Percentiles rank a stretch among this genome's conserved stretches.
Conservation (phyloP, 2,888 invertebrate genomes). For the Lasiommata megera region DNA sequence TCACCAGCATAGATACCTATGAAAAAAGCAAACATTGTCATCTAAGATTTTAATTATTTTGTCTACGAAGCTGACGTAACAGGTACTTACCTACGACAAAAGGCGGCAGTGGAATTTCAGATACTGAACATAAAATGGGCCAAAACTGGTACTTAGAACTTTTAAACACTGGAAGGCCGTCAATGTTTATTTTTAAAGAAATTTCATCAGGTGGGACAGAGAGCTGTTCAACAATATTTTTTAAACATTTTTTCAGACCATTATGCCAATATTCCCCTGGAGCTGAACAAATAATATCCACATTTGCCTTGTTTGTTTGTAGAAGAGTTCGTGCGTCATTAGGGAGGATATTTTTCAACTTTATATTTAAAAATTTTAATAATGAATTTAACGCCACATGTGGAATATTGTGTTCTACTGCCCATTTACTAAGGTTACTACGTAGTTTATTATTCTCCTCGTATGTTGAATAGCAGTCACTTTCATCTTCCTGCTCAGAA, state of each 20-base stretch:
- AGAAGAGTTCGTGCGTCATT: slow-evolving; percentile 26
- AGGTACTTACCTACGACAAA: neutral
- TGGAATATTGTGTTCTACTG: slow-evolving; percentile 26
- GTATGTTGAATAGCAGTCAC: neutral
- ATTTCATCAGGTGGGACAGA: slow-evolving; percentile 18
- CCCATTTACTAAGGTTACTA: slow-evolving; percentile 19
- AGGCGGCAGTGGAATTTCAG: slow-evolving; percentile 13
- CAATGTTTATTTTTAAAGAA: slow-evolving; percentile 8
- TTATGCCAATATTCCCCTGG: slow-evolving; percentile 27
- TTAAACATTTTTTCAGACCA: slow-evolving; percentile 19
- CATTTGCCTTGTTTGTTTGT: slow-evolving; percentile 16
- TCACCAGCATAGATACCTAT: slow-evolving; percentile 14
- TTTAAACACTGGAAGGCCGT: slow-evolving; percentile 31
- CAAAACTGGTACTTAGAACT: slow-evolving; percentile 31
- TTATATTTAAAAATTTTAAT: slow-evolving; percentile 21
- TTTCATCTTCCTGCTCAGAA: neutral
- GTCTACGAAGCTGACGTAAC: slow-evolving; percentile 1
- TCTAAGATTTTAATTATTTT: slow-evolving; percentile 1
- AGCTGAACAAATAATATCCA: slow-evolving; percentile 9
- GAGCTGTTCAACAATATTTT: slow-evolving; percentile 13
- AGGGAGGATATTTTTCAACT: slow-evolving; percentile 7
- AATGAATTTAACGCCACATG: slow-evolving; percentile 21
- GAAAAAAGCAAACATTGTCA: slow-evolving; percentile 1
- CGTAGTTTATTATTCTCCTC: neutral
- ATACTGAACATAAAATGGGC: slow-evolving; percentile 30